Base-by-base conservation (phyloP, 2,888 invertebrate genomes). In the Orchesella flavescens region DNA sequence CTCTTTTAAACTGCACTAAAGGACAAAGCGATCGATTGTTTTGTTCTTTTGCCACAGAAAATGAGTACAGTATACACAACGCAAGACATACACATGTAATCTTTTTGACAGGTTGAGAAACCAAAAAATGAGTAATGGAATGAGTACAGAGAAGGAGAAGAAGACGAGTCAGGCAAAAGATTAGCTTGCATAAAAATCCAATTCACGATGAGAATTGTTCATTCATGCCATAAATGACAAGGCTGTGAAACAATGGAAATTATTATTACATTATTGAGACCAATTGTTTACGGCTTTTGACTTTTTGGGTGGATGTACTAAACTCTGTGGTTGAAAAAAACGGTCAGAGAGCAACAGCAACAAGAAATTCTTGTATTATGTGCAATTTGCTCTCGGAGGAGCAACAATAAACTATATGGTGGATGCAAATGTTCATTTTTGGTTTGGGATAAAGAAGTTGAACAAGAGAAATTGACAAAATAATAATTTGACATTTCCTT, bases 401-500 rank as follows among this genome's bases (percentile, higher is more conserved):
- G 53, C 15, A 17, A 53, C n/a, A 53, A 53, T 9, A 49, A 49
- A 49, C 15, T 12, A 15, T 49, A 12, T n/a, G n/a, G n/a, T n/a
- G n/a, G 1, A 49, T 49, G 49, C 49, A 49, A 49, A 10, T 49
- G 49, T 49, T 49, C n/a, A 49, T 49, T 12, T 53, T 17, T 59
- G 21, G 57, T 19, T 10, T n/a, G n/a, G 44, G 65, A n/a, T 65
- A 23, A 65, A 65, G 65, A 59, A 65, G 65, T 21, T 12, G 68
- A 68, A 68, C 49, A 68, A 83, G 71, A 68, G 77, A 83, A 84
- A 84, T 79, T 82, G 81, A 66, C 71, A 82, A 71, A 82, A 84
- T 77, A 63, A 66, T 86, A 86, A 86, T 86, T 86, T 84, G 84
- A 83, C 86, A 86, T 86, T 86, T 86, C 86, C 86, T 86, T 84